These are phyloP conservation scores for Germaria angustata DNA, from an alignment of 2,888 invertebrate genomes.

Conservation along the genomic window DNA sequence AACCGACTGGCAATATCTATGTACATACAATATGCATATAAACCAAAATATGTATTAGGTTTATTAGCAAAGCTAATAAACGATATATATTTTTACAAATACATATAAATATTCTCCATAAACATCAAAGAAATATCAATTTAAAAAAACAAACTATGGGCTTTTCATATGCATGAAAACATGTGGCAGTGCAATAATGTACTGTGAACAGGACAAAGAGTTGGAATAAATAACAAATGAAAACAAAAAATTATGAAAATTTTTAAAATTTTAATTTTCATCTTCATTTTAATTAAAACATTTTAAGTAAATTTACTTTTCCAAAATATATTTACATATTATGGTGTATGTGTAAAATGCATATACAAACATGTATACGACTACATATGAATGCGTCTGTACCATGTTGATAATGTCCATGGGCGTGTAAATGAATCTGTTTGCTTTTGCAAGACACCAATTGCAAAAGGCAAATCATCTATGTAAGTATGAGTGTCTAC, in stretches of 20 bases:
- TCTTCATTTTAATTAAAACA: conserved; percentile 66
- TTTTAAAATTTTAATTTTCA: conserved; percentile 43
- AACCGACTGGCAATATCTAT: too few species aligned
- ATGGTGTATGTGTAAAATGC: background rate
- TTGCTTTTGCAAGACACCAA: conserved; percentile 27
- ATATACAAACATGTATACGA: background rate
- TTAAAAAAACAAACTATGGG: conserved; percentile 57
- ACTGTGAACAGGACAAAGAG: background rate
- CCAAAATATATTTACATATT: conserved; percentile 53
- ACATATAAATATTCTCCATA: too few species aligned
- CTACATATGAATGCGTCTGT: background rate
- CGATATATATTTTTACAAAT: too few species aligned
- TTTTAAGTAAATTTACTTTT: conserved; percentile 62
- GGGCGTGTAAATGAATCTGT: background rate
- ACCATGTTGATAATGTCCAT: background rate
- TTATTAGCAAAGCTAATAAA: too few species aligned
- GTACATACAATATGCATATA: too few species aligned
- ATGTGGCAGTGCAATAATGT: background rate
- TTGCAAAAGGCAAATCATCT: conserved; percentile 48
- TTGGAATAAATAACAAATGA: background rate
- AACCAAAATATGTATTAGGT: too few species aligned
- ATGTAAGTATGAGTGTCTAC: too few species aligned
- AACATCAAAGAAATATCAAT: conserved; percentile 31
- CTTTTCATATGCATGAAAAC: background rate
- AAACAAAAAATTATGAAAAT: background rate